Base-by-base conservation (phyloP, 2,888 invertebrate species). In the Scaptomyza caliginosa region DNA sequence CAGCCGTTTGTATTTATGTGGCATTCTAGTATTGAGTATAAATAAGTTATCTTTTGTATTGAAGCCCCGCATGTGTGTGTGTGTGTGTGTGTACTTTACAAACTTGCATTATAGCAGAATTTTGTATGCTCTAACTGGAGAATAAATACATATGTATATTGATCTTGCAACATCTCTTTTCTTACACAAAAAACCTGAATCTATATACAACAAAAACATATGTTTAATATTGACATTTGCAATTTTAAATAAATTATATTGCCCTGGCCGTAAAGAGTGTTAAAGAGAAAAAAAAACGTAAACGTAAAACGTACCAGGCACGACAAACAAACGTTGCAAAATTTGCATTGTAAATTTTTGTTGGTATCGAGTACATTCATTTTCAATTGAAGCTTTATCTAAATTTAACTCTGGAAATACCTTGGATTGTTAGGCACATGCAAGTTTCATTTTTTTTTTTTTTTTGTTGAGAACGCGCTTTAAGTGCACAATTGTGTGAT, bases 271-370 rank as follows among this genome's bases (percentile, higher is more conserved):
- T 16, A 24, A 17, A 63, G 56, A 13, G 32, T 38, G 45, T 8
- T 3, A 34, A 23, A n/a, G n/a, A n/a, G n/a, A n/a, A n/a, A n/a
- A n/a, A n/a, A n/a, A n/a, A n/a, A n/a, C n/a, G n/a, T n/a, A n/a
- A n/a, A n/a, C n/a, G n/a, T n/a, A n/a, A 13, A 54, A 19, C 43
- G 67, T 78, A 49, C 67, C 64, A 77, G 74, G 70, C 81, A 77
- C 85, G 34, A 39, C 36, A 16, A 48, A 21, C 38, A 34, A 52
- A 28, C 39, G 46, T 50, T 62, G 40, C 16, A 34, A 57, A 59
- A 82, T 81, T 59, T 51, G 45, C 78, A 77, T 81, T 71, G 66
- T 49, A 56, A 7, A 58, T 62, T 57, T 32, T 57, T 51, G n/a
- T n/a, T 39, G 40, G 45, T 80, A 79, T 74, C 65, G 39, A 63